phyloP scores from a whole-genome alignment of 2,113 vertebrate genomes.

The Picathartes gymnocephalus region DNA sequence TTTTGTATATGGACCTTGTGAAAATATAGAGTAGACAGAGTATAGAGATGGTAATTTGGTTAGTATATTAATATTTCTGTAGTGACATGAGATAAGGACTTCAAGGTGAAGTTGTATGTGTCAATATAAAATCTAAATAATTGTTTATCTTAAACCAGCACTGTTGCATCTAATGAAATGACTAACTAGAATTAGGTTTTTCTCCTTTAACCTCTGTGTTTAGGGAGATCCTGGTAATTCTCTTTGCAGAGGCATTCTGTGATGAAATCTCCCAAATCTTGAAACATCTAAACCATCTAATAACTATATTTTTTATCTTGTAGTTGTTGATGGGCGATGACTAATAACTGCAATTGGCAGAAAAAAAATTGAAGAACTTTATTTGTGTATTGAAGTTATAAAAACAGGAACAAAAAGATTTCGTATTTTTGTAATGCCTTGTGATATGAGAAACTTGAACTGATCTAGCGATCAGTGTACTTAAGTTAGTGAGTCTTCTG shows the following conservation, averaged over 20 bases:
- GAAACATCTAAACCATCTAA: not conserved
- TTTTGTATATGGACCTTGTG: not conserved
- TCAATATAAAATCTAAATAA: not conserved
- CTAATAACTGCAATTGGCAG: not conserved
- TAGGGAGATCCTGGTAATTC: not conserved
- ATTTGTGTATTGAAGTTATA: not conserved
- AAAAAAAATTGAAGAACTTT: not conserved
- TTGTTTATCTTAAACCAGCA: not conserved
- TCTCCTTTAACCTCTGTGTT: not conserved
- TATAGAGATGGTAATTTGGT: not conserved
- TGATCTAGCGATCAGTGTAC: not conserved
- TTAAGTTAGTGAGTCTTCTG: not conserved
- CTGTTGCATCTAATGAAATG: not conserved
- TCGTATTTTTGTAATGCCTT: not conserved
- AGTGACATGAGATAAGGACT: not conserved
- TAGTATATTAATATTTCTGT: not conserved
- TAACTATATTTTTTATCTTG: not conserved
- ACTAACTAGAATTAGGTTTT: not conserved
- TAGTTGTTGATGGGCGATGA: not conserved
- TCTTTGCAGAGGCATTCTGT: not conserved
- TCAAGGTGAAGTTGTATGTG: not conserved
- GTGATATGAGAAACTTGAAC: not conserved
- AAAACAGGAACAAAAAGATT: not conserved
- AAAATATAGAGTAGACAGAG: not conserved
- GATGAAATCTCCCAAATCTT: not conserved